phyloP scores from a whole-genome alignment of 2,113 vertebrate genomes.

The Epinephelus cyanopodus region DNA sequence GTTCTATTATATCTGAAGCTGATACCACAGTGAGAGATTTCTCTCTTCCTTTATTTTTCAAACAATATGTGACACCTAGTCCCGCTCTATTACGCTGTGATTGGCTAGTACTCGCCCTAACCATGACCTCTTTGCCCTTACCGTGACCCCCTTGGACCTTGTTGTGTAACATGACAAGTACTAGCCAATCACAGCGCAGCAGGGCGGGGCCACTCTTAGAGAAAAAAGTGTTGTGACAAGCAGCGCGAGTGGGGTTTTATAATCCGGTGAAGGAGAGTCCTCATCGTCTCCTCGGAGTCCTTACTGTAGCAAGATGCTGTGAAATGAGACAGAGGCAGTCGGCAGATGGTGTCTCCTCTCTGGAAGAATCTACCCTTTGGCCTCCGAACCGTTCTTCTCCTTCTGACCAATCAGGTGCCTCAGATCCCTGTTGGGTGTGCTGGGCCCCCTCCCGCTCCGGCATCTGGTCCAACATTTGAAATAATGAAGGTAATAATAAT shows the following conservation, averaged over 20 bases:
- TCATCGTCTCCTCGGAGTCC: slow-evolving; percentile 34
- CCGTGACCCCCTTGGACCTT: too few species aligned
- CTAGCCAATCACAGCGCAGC: too few species aligned
- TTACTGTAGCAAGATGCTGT: slow-evolving; percentile 30
- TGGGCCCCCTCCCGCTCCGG: slow-evolving; percentile 72
- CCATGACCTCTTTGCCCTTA: too few species aligned
- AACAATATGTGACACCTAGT: too few species aligned
- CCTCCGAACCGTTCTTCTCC: slow-evolving; percentile 68
- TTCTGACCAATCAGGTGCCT: slow-evolving; percentile 74
- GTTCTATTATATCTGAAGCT: too few species aligned
- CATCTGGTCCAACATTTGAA: slow-evolving; percentile 80
- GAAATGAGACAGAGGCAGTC: slow-evolving; percentile 51
- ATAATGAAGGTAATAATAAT: slow-evolving; percentile 78
- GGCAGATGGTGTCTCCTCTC: slow-evolving; percentile 80
- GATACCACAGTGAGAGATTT: too few species aligned
- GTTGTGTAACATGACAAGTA: too few species aligned
- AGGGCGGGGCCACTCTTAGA: too few species aligned
- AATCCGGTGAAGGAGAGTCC: background rate
- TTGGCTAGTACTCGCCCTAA: too few species aligned
- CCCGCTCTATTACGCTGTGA: too few species aligned
- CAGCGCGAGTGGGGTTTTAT: background rate
- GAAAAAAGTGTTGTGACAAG: background rate
- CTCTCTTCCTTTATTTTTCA: too few species aligned
- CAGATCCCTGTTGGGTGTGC: slow-evolving; percentile 62
- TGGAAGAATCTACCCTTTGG: slow-evolving; percentile 77